Evolutionary conservation across 2,113 vertebrate genomes (phyloP).

Genomic region (Camarhynchus parvulus): DNA sequence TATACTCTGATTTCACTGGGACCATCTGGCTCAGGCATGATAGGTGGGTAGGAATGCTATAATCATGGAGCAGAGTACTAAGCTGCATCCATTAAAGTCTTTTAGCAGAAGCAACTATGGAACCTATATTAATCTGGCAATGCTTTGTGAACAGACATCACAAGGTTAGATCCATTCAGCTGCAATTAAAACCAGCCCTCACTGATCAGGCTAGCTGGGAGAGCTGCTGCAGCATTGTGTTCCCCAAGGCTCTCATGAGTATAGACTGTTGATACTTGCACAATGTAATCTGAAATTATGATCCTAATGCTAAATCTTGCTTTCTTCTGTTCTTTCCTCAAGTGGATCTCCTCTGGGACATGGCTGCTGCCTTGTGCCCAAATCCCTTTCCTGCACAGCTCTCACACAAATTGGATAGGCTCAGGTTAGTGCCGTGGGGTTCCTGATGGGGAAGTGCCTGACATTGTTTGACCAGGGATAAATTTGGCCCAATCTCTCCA

Average conservation of each 20-base stretch:
- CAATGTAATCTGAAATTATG: constrained; percentile 69
- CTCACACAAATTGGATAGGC: not conserved
- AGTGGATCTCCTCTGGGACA: constrained; percentile 60
- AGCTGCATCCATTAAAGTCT: constrained; percentile 71
- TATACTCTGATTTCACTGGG: constrained; percentile 44
- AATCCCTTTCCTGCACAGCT: not conserved
- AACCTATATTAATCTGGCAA: constrained; percentile 43
- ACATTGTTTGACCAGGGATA: not conserved
- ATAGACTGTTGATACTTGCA: constrained; percentile 27
- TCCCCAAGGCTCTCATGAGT: constrained; percentile 34
- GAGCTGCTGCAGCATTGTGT: not conserved
- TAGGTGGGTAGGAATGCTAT: constrained; percentile 54
- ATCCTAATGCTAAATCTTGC: constrained; percentile 56
- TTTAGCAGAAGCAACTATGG: constrained; percentile 47
- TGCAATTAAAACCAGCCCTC: constrained; percentile 38
- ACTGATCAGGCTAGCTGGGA: not conserved
- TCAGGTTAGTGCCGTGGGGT: not conserved
- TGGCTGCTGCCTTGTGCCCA: not conserved
- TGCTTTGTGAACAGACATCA: constrained; percentile 28
- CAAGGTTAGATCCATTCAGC: constrained; percentile 46
- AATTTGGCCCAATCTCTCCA: not conserved
- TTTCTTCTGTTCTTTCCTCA: constrained; percentile 64
- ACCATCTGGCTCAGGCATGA: constrained; percentile 57
- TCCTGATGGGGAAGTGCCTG: not conserved
- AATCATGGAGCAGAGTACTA: constrained; percentile 49